Evolutionary conservation across 2,888 invertebrate species (phyloP).

Genomic region (Malthinus flaveolus): DNA sequence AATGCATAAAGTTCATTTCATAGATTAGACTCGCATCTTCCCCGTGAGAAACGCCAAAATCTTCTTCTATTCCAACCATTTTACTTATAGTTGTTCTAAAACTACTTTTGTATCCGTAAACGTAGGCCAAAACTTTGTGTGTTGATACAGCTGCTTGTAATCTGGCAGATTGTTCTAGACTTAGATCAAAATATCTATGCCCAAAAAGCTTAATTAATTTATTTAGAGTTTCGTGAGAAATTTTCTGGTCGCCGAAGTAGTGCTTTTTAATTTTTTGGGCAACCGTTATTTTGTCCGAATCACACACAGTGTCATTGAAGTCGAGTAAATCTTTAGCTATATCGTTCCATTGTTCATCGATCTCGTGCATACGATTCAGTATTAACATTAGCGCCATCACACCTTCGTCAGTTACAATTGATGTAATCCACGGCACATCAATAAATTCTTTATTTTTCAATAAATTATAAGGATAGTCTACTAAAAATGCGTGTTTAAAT

Average conservation of each 20-base stretch:
- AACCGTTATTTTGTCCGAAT: conserved; percentile 32
- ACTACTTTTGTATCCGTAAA: background rate
- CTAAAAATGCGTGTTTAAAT: conserved; percentile 63
- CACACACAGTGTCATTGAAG: conserved; percentile 40
- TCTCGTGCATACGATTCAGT: conserved; percentile 42
- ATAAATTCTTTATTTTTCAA: conserved; percentile 62
- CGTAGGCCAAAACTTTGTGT: background rate
- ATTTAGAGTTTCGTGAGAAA: conserved; percentile 34
- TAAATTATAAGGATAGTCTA: conserved; percentile 64
- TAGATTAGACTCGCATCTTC: conserved; percentile 8
- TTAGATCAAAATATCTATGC: conserved; percentile 39
- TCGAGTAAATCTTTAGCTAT: conserved; percentile 40
- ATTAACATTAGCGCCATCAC: background rate
- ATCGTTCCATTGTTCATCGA: conserved; percentile 42
- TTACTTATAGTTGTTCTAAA: background rate
- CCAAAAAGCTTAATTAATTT: background rate
- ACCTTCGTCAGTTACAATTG: conserved; percentile 71
- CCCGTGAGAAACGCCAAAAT: conserved; percentile 8
- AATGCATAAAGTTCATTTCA: background rate
- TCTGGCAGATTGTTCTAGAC: background rate
- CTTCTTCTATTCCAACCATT: background rate
- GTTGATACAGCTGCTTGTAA: background rate
- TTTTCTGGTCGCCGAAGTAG: conserved; percentile 39
- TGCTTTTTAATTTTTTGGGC: conserved; percentile 38
- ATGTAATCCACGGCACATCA: conserved; percentile 70